Conservation (phyloP, 1,140 invertebrate genomes). For the Euura lappo region DNA sequence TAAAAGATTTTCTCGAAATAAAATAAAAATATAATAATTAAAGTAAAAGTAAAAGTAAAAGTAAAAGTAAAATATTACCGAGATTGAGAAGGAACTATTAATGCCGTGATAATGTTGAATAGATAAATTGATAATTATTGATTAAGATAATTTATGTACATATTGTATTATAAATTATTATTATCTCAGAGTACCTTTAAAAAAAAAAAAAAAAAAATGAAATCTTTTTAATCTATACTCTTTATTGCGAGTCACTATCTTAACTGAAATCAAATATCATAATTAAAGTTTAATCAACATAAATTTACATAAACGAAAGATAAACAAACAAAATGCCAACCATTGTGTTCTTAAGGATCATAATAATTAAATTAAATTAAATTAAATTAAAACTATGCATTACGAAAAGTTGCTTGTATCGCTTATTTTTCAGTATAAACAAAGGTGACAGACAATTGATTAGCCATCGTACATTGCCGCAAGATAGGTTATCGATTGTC, state of each 20-base stretch:
- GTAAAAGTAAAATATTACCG: no score
- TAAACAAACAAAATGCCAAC: constrained; percentile 43
- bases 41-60: no score
- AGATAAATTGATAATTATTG: constrained; percentile 48
- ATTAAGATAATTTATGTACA: constrained; percentile 56
- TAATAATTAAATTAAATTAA: constrained; percentile 35
- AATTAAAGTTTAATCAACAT: constrained; percentile 14
- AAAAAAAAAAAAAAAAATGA: constrained; percentile 30
- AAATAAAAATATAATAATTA: constrained; percentile 16
- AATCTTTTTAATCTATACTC: constrained; percentile 29
- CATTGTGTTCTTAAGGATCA: constrained; percentile 53
- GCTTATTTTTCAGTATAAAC: neutral
- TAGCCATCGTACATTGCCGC: no score
- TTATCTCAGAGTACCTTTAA: constrained; percentile 43
- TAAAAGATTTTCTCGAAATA: constrained; percentile 19
- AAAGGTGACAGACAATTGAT: neutral
- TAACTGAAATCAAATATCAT: constrained; percentile 33
- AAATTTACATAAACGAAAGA: constrained; percentile 29
- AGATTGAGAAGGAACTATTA: constrained; percentile 19
- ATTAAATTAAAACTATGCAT: no score
- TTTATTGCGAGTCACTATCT: constrained; percentile 35
- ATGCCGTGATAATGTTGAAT: constrained; percentile 42
- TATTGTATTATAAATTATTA: constrained; percentile 54
- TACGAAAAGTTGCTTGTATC: neutral
- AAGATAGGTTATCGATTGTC: no score